These are phyloP conservation scores for Arvicanthis niloticus DNA, from an alignment of 2,113 vertebrate species.

Conservation along the genomic window DNA sequence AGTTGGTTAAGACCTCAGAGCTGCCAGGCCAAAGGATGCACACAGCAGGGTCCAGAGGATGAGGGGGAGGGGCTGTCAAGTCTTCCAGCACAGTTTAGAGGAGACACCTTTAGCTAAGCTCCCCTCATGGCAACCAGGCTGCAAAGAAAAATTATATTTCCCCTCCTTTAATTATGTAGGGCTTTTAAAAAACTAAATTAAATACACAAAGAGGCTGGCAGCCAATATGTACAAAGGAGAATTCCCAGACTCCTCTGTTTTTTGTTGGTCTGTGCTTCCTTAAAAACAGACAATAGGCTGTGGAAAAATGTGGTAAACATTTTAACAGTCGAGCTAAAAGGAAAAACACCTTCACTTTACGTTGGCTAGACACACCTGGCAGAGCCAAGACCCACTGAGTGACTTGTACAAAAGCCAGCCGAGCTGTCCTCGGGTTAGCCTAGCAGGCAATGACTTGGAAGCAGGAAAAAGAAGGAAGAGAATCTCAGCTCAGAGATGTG, in stretches of 20 bases:
- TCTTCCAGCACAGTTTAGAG: slow-evolving; percentile 33
- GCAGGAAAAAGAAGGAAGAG: slow-evolving; percentile 1
- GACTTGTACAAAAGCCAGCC: slow-evolving; percentile 54
- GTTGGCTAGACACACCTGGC: slow-evolving; percentile 75
- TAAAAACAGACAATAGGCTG: slow-evolving; percentile 72
- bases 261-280: slow-evolving; percentile 65
- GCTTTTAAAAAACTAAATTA: slow-evolving; percentile 60
- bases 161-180: slow-evolving; percentile 68
- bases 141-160: slow-evolving; percentile 72
- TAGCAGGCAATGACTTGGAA: slow-evolving; percentile 35
- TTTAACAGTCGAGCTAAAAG: slow-evolving; percentile 63
- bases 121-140: slow-evolving; percentile 73
- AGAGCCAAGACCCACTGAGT: slow-evolving; percentile 49
- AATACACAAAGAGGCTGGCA: slow-evolving; percentile 63
- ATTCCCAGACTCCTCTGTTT: slow-evolving; percentile 66
- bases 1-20: neutral
- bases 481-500: neutral
- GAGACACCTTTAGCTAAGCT: neutral
- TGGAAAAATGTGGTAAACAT: slow-evolving; percentile 79
- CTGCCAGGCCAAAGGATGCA: neutral
- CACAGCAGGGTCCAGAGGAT: too few species aligned
- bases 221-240: slow-evolving; percentile 76
- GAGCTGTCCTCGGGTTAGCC: neutral
- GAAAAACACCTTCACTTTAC: slow-evolving; percentile 79
- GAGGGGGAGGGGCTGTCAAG: neutral